Evolutionary conservation across 2,113 vertebrate species (phyloP), one percentile per base, ranked within the genome.

Genomic region (Probosciger aterrimus): DNA sequence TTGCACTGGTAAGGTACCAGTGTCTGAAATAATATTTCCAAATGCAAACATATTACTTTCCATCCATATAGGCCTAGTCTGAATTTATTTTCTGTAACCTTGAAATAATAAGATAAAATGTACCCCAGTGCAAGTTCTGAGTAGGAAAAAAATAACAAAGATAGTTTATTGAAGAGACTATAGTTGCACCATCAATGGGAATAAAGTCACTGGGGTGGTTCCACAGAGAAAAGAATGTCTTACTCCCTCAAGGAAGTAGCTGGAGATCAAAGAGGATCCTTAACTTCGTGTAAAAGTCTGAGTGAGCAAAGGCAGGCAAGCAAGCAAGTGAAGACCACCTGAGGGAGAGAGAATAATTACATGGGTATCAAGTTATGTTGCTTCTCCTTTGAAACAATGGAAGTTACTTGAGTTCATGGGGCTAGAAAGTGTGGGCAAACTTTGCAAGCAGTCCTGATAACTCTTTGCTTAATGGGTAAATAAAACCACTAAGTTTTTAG

Each of bases 271-370:
- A 97, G 87, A 88, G 86, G 55, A 91, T 92, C 60, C 76, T 88
- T 92, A 86, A 92, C 82, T 74, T 86, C 68, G 60, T 82, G 73
- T 65, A 49, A 85, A 96, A 92, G 85, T 89, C 43, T 67, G 41
- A 69, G 22, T 33, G 41, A 86, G 76, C 1, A 2, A 39, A 91
- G 53, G 20, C 44, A 87, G 68, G n/a, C 62, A 83, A 44, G 52
- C 63, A 57, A 46, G 81, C 55, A 69, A 86, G 59, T 17, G 59
- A 74, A 88, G 92, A 88, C 82, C 64, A 93, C 92, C 94, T 95
- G 88, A 82, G 90, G 92, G 83, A 70, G 64, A 81, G 49, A 64
- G 83, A 95, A 93, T 92, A 93, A 95, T 94, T 95, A 97, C n/a
- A 83, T 1, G 80, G 69, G 9, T 86, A 88, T 92, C 23, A 47